A percentile compares a stretch with the other conserved stretches of the same genome.
Conservation (phyloP, 2,797 vertebrate species). For the Galago senegalensis region DNA sequence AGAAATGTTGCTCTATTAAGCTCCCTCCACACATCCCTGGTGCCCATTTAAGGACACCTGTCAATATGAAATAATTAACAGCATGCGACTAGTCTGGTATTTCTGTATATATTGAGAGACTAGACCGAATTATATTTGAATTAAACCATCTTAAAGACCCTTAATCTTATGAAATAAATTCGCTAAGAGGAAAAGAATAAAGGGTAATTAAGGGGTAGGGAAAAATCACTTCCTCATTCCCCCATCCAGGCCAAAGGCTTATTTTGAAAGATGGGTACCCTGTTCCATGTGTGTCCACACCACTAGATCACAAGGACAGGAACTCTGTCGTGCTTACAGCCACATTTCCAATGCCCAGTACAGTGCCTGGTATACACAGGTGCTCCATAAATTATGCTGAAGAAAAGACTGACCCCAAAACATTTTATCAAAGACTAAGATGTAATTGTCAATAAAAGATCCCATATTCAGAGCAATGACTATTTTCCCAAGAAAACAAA, state of each 20-base stretch:
- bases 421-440: conserved; percentile 30
- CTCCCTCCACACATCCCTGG: not conserved
- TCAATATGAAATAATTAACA: conserved; percentile 59
- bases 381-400: not conserved
- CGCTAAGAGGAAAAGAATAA: not conserved
- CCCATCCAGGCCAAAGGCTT: too few species aligned
- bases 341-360: not conserved
- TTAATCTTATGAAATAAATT: conserved; percentile 2
- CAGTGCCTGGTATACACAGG: not conserved
- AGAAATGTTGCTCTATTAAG: not conserved
- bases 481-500: conserved; percentile 40
- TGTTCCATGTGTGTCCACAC: not conserved
- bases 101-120: not conserved
- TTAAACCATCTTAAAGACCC: conserved; percentile 16
- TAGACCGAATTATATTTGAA: not conserved
- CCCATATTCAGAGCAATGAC: conserved; percentile 25
- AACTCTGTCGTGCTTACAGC: not conserved
- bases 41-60: conserved; percentile 29
- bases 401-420: not conserved
- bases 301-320: not conserved
- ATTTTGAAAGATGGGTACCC: not conserved
- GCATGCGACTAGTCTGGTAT: not conserved
- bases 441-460: not conserved
- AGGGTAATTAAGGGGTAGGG: not conserved
- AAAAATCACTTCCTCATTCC: not conserved